Base-by-base conservation (phyloP, 2,888 invertebrate genomes). In the Temnothorax rugatulus region DNA sequence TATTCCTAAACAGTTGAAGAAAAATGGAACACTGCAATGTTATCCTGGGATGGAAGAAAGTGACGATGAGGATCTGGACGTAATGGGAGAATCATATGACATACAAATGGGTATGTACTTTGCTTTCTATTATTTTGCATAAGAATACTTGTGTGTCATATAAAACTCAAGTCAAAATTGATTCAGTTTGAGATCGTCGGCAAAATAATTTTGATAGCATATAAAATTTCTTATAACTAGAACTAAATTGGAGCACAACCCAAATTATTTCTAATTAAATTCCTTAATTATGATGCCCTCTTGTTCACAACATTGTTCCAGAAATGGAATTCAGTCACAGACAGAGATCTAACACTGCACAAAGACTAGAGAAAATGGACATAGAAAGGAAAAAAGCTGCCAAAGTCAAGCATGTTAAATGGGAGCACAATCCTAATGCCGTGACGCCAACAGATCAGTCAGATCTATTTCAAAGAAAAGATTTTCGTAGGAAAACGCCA, bases 291-390 rank as follows among this genome's bases (percentile, higher is more conserved):
- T 18, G 21, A 38, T 29, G 11, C 21, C 8, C 5, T 50, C 25
- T n/a, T 41, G 5, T 8, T 34, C 29, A 13, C 7, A 63, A 38
- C 34, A 9, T 83, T 73, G 15, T 50, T 82, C 1, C 57, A 95
- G 95, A 95, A 86, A 94, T 95, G 91, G 95, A 95, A 84, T 95
- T 95, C 87, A 95, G 95, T 88, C 96, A 96, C 91, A 95, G 97
- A 69, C 97, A 97, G 92, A 96, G 99, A 89, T 98, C 99, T 0
- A 98, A 98, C 94, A 99, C 99, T 21, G 98, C 98, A 13, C 97
- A 98, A 90, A 96, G 98, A 93, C 94, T 99, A 75, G 99, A 99
- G 92, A 98, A 98, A 95, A 96, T 99, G 95, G 98, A 98, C 93
- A 97, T 97, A 91, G 98, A 98, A 83, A 96, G 97, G 91, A 97